These are phyloP conservation scores for Tenthredo notha DNA, from an alignment of 2,888 invertebrate genomes.

Conservation along the genomic window DNA sequence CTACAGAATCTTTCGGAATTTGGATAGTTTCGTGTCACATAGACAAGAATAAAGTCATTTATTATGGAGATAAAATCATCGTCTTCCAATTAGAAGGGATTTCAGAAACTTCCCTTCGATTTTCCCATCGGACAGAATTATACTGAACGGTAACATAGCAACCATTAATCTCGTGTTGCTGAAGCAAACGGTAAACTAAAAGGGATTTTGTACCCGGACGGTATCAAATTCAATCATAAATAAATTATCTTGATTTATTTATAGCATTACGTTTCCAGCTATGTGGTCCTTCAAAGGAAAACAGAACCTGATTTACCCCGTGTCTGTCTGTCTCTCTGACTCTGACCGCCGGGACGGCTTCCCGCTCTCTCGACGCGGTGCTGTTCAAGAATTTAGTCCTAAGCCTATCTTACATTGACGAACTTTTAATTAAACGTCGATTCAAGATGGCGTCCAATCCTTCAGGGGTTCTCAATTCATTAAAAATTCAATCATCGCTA, in stretches of 20 bases:
- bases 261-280: slow-evolving; percentile 51
- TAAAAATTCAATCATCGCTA: neutral
- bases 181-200: slow-evolving; percentile 45
- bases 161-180: slow-evolving; percentile 51
- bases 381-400: slow-evolving; percentile 50
- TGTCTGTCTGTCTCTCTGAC: slow-evolving; percentile 21
- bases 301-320: slow-evolving; percentile 46
- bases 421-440: slow-evolving; percentile 54
- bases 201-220: slow-evolving; percentile 49
- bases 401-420: slow-evolving; percentile 51
- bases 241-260: slow-evolving; percentile 55
- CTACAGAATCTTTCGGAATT: neutral
- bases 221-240: slow-evolving; percentile 54
- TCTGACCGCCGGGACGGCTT: slow-evolving; percentile 32
- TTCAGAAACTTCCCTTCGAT: slow-evolving; percentile 40
- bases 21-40: slow-evolving; percentile 19
- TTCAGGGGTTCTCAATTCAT: slow-evolving; percentile 37
- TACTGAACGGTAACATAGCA: neutral
- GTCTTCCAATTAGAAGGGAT: slow-evolving; percentile 47
- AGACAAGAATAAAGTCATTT: slow-evolving; percentile 47
- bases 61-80: slow-evolving; percentile 43
- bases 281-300: slow-evolving; percentile 47
- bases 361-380: slow-evolving; percentile 26
- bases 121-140: slow-evolving; percentile 43
- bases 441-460: slow-evolving; percentile 45